Evolutionary conservation across 2,113 vertebrate species (phyloP).

Genomic region (Tauraco erythrolophus): DNA sequence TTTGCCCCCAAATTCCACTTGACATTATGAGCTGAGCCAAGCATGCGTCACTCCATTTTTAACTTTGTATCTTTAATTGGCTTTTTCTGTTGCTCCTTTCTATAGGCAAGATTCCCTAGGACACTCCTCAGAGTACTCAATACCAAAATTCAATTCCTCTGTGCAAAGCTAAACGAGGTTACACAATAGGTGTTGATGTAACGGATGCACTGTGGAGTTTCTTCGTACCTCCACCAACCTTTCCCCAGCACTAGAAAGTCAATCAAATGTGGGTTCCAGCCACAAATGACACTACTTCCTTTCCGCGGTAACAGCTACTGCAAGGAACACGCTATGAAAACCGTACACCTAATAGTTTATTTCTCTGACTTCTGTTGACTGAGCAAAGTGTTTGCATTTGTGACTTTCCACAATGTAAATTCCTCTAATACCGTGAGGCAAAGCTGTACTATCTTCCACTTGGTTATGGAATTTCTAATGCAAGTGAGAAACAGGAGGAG

Average conservation of each 20-base stretch:
- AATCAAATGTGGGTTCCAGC: constrained; percentile 10
- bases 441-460: not conserved
- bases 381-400: not conserved
- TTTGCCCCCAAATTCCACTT: not conserved
- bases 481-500: not conserved
- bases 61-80: not conserved
- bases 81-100: not conserved
- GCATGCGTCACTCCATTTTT: not conserved
- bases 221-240: not conserved
- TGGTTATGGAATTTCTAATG: not conserved
- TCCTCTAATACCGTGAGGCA: not conserved
- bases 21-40: not conserved
- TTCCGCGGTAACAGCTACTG: not conserved
- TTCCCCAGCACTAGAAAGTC: not conserved
- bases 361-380: not conserved
- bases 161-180: not conserved
- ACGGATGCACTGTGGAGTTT: not conserved
- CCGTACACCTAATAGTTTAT: not conserved
- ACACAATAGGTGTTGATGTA: not conserved
- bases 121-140: not conserved
- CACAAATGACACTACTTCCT: constrained; percentile 27
- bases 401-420: not conserved
- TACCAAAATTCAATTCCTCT: not conserved
- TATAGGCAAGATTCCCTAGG: not conserved
- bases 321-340: not conserved